These are phyloP conservation scores for Lumbricus terrestris DNA, from an alignment of 2,888 invertebrate genomes.

Conservation along the genomic window DNA sequence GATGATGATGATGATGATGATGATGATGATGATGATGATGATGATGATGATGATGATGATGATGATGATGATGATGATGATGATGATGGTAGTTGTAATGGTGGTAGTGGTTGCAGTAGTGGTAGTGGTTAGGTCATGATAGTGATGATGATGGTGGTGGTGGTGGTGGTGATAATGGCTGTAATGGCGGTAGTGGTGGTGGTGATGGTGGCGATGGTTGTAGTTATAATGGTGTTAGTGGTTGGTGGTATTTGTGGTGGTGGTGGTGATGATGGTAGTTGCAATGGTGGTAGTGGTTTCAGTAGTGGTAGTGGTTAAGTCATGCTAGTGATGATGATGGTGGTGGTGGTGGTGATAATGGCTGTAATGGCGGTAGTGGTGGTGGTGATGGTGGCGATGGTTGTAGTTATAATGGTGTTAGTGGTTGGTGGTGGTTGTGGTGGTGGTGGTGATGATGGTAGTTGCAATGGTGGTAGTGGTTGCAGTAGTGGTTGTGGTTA, in stretches of 20 bases:
- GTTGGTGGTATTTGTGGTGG: background rate
- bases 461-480: too few relatives aligned
- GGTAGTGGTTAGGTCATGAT: background rate
- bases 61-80: too few relatives aligned
- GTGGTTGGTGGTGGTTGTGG: background rate
- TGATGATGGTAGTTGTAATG: too few relatives aligned
- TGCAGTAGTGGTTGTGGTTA: too few relatives aligned
- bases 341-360: background rate
- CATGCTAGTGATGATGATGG: too few relatives aligned
- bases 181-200: background rate
- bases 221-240: background rate
- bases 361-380: background rate
- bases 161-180: background rate
- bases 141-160: background rate
- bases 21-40: too few relatives aligned
- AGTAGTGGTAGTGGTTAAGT: too few relatives aligned
- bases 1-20: too few relatives aligned
- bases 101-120: too few relatives aligned
- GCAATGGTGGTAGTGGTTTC: too few relatives aligned
- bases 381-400: background rate
- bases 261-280: background rate
- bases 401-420: background rate
- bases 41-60: too few relatives aligned
- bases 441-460: constrained; percentile 18
- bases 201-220: background rate